phyloP scores from a whole-genome alignment of 2,797 vertebrate species.

The Pelochelys cantorii region DNA sequence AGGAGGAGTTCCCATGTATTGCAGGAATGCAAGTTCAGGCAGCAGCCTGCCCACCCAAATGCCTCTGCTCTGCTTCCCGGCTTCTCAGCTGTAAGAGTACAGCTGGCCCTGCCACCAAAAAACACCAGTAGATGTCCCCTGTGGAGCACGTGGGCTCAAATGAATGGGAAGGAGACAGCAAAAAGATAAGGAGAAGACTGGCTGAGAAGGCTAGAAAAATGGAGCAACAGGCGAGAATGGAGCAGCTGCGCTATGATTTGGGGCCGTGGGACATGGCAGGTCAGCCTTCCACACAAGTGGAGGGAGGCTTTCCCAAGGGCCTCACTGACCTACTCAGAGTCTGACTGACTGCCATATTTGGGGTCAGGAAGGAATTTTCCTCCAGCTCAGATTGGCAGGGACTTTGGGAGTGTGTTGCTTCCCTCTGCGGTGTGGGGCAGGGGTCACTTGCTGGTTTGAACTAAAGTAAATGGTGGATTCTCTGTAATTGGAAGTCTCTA shows the following conservation, averaged over 20 bases:
- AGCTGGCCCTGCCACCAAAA: not conserved
- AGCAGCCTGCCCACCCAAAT: not conserved
- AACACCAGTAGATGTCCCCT: not conserved
- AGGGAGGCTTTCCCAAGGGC: no score
- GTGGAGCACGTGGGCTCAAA: not conserved
- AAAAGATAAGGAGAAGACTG: not conserved
- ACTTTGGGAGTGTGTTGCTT: no score
- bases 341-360: no score
- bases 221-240: not conserved
- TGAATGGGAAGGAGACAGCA: not conserved
- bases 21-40: not conserved
- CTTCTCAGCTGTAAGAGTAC: not conserved
- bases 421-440: no score
- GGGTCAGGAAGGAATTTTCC: no score
- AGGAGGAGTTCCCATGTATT: accelerated
- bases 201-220: not conserved
- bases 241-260: not conserved
- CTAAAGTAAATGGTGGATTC: no score
- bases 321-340: no score
- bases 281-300: no score
- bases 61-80: not conserved
- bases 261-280: not conserved
- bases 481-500: no score
- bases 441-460: no score
- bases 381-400: no score